Evolutionary conservation across 2,797 vertebrate species (phyloP).

Genomic region (Sorex maritimensis): DNA sequence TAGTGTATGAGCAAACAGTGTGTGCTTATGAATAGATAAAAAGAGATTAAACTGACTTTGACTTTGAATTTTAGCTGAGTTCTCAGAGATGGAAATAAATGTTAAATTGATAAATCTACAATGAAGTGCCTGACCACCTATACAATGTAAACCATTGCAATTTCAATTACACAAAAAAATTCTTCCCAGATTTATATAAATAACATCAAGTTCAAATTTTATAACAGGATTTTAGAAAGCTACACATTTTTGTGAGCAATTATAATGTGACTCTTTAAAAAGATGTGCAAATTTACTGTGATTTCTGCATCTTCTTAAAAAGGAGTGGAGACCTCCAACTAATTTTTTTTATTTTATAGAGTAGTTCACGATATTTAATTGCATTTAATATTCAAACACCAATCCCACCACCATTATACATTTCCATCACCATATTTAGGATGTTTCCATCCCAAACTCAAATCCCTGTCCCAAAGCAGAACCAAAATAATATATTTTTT

Average conservation of each 20-base stretch:
- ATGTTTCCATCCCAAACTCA: no score
- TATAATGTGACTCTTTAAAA: neutral
- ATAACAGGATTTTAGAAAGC: neutral
- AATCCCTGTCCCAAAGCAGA: no score
- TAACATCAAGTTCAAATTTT: neutral
- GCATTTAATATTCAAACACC: no score
- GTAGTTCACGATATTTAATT: no score
- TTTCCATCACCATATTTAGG: no score
- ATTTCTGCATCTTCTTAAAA: no score
- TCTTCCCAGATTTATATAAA: neutral
- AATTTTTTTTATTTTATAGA: no score
- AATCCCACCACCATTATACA: no score
- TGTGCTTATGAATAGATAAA: slow-evolving; percentile 57
- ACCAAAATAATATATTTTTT: no score
- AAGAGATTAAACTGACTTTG: slow-evolving; percentile 55
- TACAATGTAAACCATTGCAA: neutral
- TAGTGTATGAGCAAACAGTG: slow-evolving; percentile 66
- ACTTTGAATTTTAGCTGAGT: slow-evolving; percentile 24
- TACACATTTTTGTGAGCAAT: neutral
- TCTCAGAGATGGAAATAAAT: slow-evolving; percentile 30
- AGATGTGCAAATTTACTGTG: neutral
- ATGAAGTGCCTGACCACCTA: neutral
- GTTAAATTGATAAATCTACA: slow-evolving; percentile 20
- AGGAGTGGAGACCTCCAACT: neutral
- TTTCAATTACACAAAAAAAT: neutral